Evolutionary conservation across 2,888 invertebrate species (phyloP).

Genomic region (Phortica magna): DNA sequence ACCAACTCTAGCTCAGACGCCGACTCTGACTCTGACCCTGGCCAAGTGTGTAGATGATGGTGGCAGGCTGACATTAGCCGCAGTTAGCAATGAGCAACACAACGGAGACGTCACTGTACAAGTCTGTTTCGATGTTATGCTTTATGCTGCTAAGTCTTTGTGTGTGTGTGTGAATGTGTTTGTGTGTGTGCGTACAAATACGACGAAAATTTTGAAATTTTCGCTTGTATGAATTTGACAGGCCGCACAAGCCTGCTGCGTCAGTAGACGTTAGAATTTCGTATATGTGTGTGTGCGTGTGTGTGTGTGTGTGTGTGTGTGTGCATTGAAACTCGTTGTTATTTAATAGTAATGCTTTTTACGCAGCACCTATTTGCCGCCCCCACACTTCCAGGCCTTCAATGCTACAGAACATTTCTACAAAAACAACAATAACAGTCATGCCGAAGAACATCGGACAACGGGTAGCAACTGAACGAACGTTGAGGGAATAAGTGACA

Average conservation of each 20-base stretch:
- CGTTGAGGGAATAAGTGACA: conserved; percentile 30
- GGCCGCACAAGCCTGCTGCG: conserved; percentile 7
- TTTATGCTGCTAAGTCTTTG: neutral
- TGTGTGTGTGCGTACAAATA: conserved; percentile 20
- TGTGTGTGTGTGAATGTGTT: no score
- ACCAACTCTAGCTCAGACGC: no score
- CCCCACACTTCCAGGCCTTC: no score
- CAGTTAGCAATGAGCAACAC: neutral
- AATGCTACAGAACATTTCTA: no score
- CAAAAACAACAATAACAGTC: no score
- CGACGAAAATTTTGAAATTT: conserved; percentile 45
- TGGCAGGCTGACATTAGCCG: neutral
- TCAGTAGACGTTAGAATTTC: neutral
- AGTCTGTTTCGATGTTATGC: neutral
- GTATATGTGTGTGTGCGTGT: conserved; percentile 19
- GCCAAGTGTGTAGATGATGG: neutral
- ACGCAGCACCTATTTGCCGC: no score
- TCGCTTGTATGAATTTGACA: conserved; percentile 49
- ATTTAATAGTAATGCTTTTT: no score
- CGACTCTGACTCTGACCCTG: neutral
- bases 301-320: conserved; percentile 37
- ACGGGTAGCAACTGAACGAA: neutral
- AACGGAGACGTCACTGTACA: conserved; percentile 13
- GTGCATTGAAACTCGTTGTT: no score
- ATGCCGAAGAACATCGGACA: neutral